phyloP scores from a whole-genome alignment of 2,113 vertebrate genomes.

The Mesoclemmys tuberculata region DNA sequence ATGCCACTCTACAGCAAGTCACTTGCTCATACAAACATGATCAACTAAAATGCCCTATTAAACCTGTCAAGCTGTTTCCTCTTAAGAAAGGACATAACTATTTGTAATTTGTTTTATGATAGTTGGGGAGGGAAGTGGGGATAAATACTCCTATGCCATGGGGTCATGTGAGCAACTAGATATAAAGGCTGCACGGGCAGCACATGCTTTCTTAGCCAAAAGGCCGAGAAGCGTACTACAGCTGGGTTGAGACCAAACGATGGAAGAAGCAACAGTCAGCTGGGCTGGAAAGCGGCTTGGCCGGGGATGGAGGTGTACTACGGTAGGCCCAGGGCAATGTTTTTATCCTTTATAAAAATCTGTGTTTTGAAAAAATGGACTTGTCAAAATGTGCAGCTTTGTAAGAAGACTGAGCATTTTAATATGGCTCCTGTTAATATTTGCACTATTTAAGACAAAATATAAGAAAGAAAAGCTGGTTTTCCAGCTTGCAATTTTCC shows the following conservation, averaged over 20 bases:
- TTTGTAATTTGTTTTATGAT: background rate
- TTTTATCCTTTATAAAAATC: no score
- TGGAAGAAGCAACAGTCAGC: background rate
- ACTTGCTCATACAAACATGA: background rate
- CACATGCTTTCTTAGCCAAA: no score
- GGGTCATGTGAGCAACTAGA: background rate
- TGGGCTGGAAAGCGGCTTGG: rapidly evolving
- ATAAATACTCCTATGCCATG: background rate
- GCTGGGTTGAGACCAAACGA: background rate
- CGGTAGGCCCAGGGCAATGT: background rate
- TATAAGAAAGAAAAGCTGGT: no score
- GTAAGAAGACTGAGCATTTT: no score
- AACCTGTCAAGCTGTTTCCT: background rate
- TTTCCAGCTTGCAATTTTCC: rapidly evolving
- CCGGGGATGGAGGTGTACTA: background rate
- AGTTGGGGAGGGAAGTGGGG: no score
- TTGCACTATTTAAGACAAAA: no score
- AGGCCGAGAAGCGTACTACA: no score
- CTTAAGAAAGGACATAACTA: background rate
- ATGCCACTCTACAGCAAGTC: background rate
- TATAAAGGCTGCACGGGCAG: no score
- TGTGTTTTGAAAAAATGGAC: no score
- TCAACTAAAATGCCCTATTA: background rate
- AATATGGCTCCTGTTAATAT: no score
- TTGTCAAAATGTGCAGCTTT: no score